Evolutionary conservation across 2,113 vertebrate genomes (phyloP), one percentile per base, ranked within the genome.

Genomic region (Eulacestoma nigropectus): DNA sequence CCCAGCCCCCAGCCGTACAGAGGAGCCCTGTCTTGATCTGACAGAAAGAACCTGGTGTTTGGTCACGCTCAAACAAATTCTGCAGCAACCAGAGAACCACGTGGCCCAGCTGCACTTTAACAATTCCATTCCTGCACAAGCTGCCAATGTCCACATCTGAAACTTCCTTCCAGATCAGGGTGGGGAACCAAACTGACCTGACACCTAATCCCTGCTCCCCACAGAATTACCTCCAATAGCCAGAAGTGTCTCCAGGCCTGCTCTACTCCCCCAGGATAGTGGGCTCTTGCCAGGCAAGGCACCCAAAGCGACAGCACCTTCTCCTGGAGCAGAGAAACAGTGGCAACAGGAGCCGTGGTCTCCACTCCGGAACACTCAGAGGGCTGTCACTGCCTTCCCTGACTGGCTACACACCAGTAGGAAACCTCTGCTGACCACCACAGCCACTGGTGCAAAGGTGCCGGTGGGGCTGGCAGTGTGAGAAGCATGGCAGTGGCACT

Each of bases 181-280:
- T 22, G 33, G 39, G 25, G 47, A 90, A 87, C 39, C 83, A 90
- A 92, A 90, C 29, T 2, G 8, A 81, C 47, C 73, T 84, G 95
- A 96, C 55, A 95, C 32, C 55, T 95, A 95, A 97, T 95, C 86
- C 76, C 39, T 11, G 22, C 56, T 89, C 64, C 39, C 29, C 6
- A 15, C 33, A 89, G 64, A 55, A 70, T 47, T 52, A 84, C 68
- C 41, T 90, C 78, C 9, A 13, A 57, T 16, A 55, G 85, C 67
- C 67, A 83, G 37, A 60, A 92, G 60, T 7, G 4, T 67, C 30
- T 81, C 39, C 27, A 56, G 73, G 39, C 52, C 72, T 44, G 55
- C 42, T 86, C 76, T 76, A 70, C 33, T n/a, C 57, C 75, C 7
- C 37, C 16, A 32, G 47, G 27, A 74, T 1, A 6, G 37, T 17